Evolutionary conservation across 2,888 invertebrate genomes (phyloP).

Genomic region (Pantelozetes paolii): DNA sequence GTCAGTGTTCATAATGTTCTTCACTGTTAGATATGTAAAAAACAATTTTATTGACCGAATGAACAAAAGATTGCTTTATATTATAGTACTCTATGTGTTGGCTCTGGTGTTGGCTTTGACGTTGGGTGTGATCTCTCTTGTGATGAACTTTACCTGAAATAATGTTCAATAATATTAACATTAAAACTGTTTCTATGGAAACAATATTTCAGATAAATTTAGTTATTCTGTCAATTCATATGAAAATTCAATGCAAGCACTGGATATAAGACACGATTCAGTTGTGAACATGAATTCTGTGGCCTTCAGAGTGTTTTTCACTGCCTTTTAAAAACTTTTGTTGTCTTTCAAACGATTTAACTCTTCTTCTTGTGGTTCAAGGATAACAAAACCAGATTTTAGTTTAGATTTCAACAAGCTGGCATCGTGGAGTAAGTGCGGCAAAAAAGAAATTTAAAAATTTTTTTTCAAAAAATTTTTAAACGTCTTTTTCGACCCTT

Average conservation of each 20-base stretch:
- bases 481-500: too few species aligned
- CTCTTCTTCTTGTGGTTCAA: slow-evolving; percentile 24
- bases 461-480: too few species aligned
- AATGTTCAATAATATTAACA: slow-evolving; percentile 23
- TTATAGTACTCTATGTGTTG: slow-evolving; percentile 1
- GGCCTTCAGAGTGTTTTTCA: slow-evolving; percentile 12
- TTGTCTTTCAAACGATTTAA: background rate
- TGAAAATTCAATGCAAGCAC: background rate
- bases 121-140: slow-evolving; percentile 34
- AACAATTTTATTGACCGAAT: slow-evolving; percentile 18
- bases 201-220: slow-evolving; percentile 4
- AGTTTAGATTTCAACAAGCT: background rate
- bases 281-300: background rate
- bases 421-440: too few species aligned
- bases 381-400: slow-evolving; percentile 4
- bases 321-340: background rate
- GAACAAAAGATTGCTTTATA: slow-evolving; percentile 10
- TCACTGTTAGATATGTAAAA: background rate
- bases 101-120: background rate
- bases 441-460: too few species aligned
- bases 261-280: background rate
- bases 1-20: background rate
- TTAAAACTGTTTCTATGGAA: slow-evolving; percentile 22
- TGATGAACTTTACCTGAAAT: slow-evolving; percentile 22
- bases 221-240: background rate